Base-by-base conservation (phyloP, 2,113 vertebrate species). In the Eurypyga helias region DNA sequence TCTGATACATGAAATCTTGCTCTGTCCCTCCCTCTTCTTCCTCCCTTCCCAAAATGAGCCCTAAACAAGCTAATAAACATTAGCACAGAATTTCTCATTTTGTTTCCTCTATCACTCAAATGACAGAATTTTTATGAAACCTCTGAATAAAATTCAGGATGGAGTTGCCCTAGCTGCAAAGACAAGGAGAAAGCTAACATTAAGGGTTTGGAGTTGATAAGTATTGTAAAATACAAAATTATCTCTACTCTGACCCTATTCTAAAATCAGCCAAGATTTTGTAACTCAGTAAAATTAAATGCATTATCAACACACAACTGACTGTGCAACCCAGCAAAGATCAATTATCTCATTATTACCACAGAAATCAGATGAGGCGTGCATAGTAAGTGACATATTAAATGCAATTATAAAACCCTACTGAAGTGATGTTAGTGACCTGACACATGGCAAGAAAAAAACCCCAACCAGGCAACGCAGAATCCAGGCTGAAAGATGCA, bases 331-430 rank as follows among this genome's bases (percentile, higher is more conserved):
- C 75, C 86, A 89, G 88, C 69, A 93, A 90, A 97, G 89, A 95
- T 89, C 93, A 94, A 94, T 93, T 81, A 94, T 96, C 94, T 96
- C 89, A 93, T 94, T 96, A 94, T 86, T 78, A 62, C 76, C 92
- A 95, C 0, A 95, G 90, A 94, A 95, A 96, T 97, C 96, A 96
- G 97, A 96, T 81, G 90, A 96, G 83, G 92, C 61, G 0, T 92
- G 92, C 94, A 89, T 79, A 82, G 92, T 83, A 96, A 97, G 92
- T 84, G 95, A 94, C 94, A 96, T 89, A 95, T 70, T 96, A 97
- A 95, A 96, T 90, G 90, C 90, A 97, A 97, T 93, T 95, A 97
- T 93, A 97, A 95, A 96, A 89, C 83, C 83, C 83, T 71, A 58
- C 90, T 87, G 80, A 97, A 97, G 85, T 95, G 95, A 95, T 97